phyloP scores from a whole-genome alignment of 2,113 vertebrate genomes.

The Cynocephalus volans region DNA sequence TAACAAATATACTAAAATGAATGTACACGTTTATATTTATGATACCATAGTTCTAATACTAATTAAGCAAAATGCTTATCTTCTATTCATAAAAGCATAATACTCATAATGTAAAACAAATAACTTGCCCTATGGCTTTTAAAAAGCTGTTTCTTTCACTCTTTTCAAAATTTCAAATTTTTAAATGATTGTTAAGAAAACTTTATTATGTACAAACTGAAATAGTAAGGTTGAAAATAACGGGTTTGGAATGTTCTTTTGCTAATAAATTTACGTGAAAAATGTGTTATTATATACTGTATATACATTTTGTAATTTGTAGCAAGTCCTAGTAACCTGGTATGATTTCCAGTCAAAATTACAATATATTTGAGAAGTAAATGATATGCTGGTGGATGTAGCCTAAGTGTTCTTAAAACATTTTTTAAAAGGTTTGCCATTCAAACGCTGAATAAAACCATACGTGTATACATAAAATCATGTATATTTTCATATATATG shows the following conservation, averaged over 20 bases:
- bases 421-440: neutral
- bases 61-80: slow-evolving; percentile 18
- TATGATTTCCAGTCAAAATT: slow-evolving; percentile 30
- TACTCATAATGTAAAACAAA: neutral
- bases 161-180: neutral
- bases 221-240: slow-evolving; percentile 56
- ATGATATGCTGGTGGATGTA: neutral
- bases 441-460: slow-evolving; percentile 1
- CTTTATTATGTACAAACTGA: neutral
- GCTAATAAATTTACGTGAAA: neutral
- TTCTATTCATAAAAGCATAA: slow-evolving; percentile 38
- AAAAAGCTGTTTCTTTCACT: neutral
- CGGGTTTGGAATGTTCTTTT: slow-evolving; percentile 8
- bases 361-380: neutral
- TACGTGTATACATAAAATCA: neutral
- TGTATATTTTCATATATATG: neutral
- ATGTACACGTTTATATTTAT: slow-evolving; percentile 6
- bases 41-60: neutral
- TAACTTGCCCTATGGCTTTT: neutral
- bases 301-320: slow-evolving; percentile 36
- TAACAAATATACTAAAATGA: neutral
- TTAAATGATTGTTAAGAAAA: slow-evolving; percentile 24
- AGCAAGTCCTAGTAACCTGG: neutral
- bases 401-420: neutral
- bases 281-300: neutral